Percentiles rank a stretch among this genome's conserved stretches.
Evolutionary conservation across 2,113 vertebrate species (phyloP).

Genomic region (Hirundichthys speculiger): DNA sequence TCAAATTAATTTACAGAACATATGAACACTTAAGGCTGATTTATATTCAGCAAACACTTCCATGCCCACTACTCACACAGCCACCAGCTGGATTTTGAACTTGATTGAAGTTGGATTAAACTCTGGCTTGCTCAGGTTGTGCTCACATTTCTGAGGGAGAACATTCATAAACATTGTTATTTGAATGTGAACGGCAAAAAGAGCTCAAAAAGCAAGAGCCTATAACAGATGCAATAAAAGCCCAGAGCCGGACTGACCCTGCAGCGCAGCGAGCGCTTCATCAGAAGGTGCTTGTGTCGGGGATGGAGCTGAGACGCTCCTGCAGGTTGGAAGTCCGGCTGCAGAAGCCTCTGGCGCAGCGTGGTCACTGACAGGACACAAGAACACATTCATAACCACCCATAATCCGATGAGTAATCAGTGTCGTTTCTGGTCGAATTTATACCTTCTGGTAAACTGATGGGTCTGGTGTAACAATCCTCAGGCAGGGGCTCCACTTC

Average conservation of each 20-base stretch:
- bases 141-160: slow-evolving; percentile 92
- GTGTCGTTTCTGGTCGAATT: background rate
- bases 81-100: slow-evolving; percentile 99
- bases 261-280: slow-evolving; percentile 97
- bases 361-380: slow-evolving; percentile 86
- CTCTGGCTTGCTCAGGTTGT: slow-evolving; percentile 98
- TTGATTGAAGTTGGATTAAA: slow-evolving; percentile 99
- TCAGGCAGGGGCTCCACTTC: slow-evolving; percentile 97
- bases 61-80: slow-evolving; percentile 88
- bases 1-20: too few relatives aligned
- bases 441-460: slow-evolving; percentile 94
- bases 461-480: slow-evolving; percentile 93
- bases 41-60: background rate
- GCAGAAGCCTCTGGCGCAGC: slow-evolving; percentile 93
- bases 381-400: background rate
- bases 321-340: slow-evolving; percentile 95
- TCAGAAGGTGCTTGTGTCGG: slow-evolving; percentile 96
- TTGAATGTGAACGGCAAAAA: background rate
- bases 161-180: background rate
- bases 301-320: slow-evolving; percentile 95
- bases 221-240: background rate
- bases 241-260: slow-evolving; percentile 80
- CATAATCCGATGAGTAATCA: background rate
- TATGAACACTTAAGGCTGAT: background rate
- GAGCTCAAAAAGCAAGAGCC: background rate